Conservation (phyloP, 1,140 invertebrate species). For the Drosophila neocordata region DNA sequence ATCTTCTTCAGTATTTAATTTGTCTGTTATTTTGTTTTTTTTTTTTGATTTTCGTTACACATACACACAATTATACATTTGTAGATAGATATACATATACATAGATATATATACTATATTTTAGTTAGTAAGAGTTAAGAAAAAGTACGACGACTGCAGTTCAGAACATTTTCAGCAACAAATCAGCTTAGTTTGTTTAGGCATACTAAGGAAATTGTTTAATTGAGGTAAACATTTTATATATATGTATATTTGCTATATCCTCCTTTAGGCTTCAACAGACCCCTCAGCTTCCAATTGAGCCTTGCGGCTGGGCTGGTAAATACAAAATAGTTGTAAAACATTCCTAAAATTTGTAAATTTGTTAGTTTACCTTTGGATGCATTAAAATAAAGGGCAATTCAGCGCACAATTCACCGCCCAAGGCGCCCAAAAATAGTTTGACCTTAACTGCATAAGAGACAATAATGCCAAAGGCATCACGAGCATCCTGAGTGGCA, state of each 20-base stretch:
- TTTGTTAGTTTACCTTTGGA: slow-evolving; percentile 87
- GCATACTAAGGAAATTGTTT: slow-evolving; percentile 44
- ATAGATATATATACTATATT: slow-evolving; percentile 36
- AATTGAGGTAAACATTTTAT: slow-evolving; percentile 50
- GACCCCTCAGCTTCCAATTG: slow-evolving; percentile 66
- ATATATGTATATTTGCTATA: neutral
- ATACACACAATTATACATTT: slow-evolving; percentile 55
- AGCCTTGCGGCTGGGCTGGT: slow-evolving; percentile 76
- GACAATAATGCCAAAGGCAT: slow-evolving; percentile 95
- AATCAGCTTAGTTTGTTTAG: slow-evolving; percentile 53
- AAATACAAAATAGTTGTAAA: neutral
- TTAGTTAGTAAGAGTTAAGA: slow-evolving; percentile 16
- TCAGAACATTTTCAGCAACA: slow-evolving; percentile 79
- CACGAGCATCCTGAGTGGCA: slow-evolving; percentile 90
- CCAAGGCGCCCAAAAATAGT: slow-evolving; percentile 95
- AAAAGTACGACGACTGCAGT: slow-evolving; percentile 77
- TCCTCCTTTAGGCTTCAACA: slow-evolving; percentile 51
- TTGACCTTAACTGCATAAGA: slow-evolving; percentile 97
- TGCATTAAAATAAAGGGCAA: slow-evolving; percentile 99
- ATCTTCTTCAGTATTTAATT: slow-evolving; percentile 41
- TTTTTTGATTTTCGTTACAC: slow-evolving; percentile 68
- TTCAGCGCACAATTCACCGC: slow-evolving; percentile 96
- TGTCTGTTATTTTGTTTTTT: slow-evolving; percentile 36
- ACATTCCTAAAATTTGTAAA: no score
- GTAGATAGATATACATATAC: slow-evolving; percentile 55